These are phyloP conservation scores for Isaurus tuberculatus DNA, from an alignment of 92 coral and sea anemone genomes.

Conservation along the genomic window DNA sequence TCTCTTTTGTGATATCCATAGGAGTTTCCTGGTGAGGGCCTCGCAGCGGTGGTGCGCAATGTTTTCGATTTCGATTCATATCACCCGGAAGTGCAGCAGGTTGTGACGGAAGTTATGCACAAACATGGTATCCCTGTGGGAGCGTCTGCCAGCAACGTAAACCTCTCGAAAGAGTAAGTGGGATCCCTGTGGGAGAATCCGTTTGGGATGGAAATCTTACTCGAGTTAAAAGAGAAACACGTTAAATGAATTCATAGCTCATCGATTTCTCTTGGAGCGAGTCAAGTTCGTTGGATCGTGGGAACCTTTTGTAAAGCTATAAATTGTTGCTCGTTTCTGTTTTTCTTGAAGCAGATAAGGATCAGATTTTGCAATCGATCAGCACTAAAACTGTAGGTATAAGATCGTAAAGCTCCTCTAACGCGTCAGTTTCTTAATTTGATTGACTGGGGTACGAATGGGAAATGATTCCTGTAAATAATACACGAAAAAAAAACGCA, in stretches of 20 bases:
- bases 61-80: constrained; percentile 98
- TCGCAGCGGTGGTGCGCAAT: constrained; percentile 95
- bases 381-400: neutral
- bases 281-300: no score
- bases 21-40: constrained; percentile 94
- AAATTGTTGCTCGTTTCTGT: neutral
- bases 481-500: no score
- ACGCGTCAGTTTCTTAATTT: no score
- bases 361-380: neutral
- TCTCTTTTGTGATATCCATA: constrained; percentile 8
- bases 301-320: neutral
- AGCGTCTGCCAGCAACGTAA: constrained; percentile 73
- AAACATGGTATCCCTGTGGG: constrained; percentile 99
- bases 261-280: neutral
- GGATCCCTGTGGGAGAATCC: neutral
- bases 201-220: neutral
- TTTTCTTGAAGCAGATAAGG: neutral
- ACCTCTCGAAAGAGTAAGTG: constrained; percentile 95
- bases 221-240: neutral
- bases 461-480: no score
- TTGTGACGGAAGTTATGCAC: constrained; percentile 88
- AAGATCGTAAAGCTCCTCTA: no score
- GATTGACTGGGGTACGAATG: no score
- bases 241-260: neutral
- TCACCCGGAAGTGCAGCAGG: constrained; percentile 94